Evolutionary conservation across 1,140 invertebrate genomes (phyloP).

Genomic region (Meloidogyne chitwoodi): DNA sequence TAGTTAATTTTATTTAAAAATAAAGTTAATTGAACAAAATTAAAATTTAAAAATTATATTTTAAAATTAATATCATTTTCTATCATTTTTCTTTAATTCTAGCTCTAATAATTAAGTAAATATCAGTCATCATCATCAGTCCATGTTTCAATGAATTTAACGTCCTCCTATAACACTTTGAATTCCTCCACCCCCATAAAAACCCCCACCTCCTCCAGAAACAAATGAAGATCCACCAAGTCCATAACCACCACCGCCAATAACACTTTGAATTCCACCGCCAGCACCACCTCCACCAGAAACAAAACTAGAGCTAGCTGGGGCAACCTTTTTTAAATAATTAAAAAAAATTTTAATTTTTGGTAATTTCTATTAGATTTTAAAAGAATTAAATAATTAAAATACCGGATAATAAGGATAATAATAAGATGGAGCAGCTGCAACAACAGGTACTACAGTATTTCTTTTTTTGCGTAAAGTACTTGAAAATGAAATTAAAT

Average conservation of each 20-base stretch:
- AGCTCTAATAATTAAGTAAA: not conserved
- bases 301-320: not conserved
- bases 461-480: not conserved
- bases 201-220: not conserved
- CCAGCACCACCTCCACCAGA: not conserved
- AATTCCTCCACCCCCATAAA: not conserved
- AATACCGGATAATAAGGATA: not conserved
- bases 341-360: no score
- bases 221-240: not conserved
- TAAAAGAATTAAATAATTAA: not conserved
- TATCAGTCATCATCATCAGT: not conserved
- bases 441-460: not conserved
- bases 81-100: not conserved
- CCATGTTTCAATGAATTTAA: not conserved
- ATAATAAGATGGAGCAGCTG: not conserved
- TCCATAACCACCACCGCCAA: not conserved
- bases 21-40: no score
- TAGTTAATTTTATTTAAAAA: no score
- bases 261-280: not conserved
- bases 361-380: no score
- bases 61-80: not conserved
- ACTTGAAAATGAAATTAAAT: not conserved
- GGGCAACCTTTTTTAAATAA: not conserved
- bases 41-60: not conserved
- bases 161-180: not conserved